A percentile compares a stretch with the other conserved stretches of the same genome.
These are phyloP conservation scores for Synodontis membranacea DNA, from an alignment of 2,113 vertebrate genomes.

Conservation along the genomic window DNA sequence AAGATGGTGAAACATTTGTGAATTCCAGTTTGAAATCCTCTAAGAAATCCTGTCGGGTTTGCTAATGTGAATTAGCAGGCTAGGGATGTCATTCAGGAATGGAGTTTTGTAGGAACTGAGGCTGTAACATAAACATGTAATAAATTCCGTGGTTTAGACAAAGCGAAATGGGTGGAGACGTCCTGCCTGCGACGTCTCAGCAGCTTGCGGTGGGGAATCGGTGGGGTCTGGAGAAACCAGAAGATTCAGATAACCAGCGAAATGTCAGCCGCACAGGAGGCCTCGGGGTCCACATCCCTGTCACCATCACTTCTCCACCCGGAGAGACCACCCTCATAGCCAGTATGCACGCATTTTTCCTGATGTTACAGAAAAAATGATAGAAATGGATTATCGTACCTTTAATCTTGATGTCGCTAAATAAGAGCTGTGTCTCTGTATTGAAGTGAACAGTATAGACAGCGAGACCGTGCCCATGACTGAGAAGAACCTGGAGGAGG, in stretches of 20 bases:
- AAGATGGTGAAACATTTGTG: not conserved
- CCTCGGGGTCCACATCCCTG: slow-evolving; percentile 75
- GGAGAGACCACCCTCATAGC: slow-evolving; percentile 81
- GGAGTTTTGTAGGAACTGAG: not conserved
- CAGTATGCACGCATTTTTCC: slow-evolving; percentile 87
- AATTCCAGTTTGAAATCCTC: not conserved
- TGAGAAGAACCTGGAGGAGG: slow-evolving; percentile 81
- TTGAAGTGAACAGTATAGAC: slow-evolving; percentile 85
- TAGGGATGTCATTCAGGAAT: not conserved
- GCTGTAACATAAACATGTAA: not conserved
- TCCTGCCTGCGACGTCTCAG: slow-evolving; percentile 64
- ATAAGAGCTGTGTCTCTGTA: not conserved
- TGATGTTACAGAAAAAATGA: too few relatives aligned
- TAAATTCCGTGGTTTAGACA: slow-evolving; percentile 57
- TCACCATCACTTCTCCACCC: slow-evolving; percentile 79
- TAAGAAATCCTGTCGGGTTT: not conserved
- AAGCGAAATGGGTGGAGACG: slow-evolving; percentile 74
- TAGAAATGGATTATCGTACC: not conserved
- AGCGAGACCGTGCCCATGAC: slow-evolving; percentile 79
- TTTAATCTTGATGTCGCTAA: not conserved
- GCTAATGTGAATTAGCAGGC: not conserved
- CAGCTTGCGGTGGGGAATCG: slow-evolving; percentile 72
- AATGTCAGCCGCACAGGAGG: slow-evolving; percentile 81
- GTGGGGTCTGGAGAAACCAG: slow-evolving; percentile 77
- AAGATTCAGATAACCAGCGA: slow-evolving; percentile 89